Conservation (phyloP, 2,797 vertebrate species). For the Helicolenus hilgendorfi region DNA sequence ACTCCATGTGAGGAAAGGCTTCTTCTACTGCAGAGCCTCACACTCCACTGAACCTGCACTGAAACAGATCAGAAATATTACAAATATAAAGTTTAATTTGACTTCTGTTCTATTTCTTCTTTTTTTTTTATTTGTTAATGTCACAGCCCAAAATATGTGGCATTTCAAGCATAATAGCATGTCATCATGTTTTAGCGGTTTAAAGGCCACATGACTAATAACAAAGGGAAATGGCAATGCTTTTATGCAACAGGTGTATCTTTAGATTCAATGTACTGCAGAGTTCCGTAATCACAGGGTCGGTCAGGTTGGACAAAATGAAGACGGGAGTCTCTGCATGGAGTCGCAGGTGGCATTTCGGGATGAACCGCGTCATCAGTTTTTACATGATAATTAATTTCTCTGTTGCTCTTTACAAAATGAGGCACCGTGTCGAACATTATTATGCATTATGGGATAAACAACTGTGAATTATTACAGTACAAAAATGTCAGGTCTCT, state of each 20-base stretch:
- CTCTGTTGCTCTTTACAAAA: background rate
- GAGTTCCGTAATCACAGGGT: conserved; percentile 28
- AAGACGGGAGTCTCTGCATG: background rate
- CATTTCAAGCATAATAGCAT: conserved; percentile 64
- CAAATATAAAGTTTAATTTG: background rate
- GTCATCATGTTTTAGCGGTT: conserved; percentile 33
- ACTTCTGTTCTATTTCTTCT: conserved; percentile 3
- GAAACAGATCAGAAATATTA: background rate
- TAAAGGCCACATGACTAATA: conserved; percentile 45
- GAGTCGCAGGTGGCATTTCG: conserved; percentile 26
- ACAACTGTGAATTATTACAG: background rate
- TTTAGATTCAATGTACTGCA: conserved; percentile 35
- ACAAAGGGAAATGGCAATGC: conserved; percentile 62
- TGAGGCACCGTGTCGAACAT: background rate
- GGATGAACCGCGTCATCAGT: background rate
- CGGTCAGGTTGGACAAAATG: conserved; percentile 11
- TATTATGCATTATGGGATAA: background rate
- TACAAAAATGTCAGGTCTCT: background rate
- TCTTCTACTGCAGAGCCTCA: background rate
- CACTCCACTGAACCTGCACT: background rate
- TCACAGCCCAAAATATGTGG: conserved; percentile 57
- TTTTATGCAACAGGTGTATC: conserved; percentile 55
- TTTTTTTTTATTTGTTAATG: conserved; percentile 43
- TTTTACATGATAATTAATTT: background rate
- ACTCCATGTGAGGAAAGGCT: background rate